Evolutionary conservation across 2,113 vertebrate genomes (phyloP).

Genomic region (Leptosomus discolor): DNA sequence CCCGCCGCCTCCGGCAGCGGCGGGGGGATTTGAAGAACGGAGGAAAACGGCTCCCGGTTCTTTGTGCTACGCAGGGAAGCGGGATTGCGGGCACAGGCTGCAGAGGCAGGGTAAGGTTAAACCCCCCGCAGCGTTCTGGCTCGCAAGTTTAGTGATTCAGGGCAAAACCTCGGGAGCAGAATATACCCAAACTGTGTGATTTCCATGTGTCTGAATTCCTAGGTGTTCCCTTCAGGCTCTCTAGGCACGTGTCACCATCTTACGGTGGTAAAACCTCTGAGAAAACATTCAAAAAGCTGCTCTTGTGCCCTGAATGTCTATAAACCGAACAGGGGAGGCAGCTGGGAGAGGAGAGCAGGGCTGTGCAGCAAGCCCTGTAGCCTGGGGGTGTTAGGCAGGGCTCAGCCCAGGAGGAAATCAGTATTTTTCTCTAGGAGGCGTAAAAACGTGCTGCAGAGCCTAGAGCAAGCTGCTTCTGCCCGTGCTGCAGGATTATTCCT

Average conservation of each 20-base stretch:
- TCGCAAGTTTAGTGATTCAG: rapidly evolving
- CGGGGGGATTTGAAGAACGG: rapidly evolving
- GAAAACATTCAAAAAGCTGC: background rate
- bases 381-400: rapidly evolving
- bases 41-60: too few species aligned
- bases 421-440: background rate
- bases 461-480: background rate
- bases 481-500: rapidly evolving
- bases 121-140: background rate
- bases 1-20: too few species aligned
- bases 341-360: background rate
- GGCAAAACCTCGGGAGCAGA: background rate
- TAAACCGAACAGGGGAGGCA: background rate
- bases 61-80: rapidly evolving
- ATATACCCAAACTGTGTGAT: background rate
- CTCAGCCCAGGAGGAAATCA: rapidly evolving
- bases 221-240: background rate
- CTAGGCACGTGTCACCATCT: background rate
- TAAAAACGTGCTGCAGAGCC: background rate
- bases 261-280: background rate
- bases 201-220: background rate
- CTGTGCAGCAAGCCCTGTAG: rapidly evolving
- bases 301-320: rapidly evolving
- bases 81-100: background rate
- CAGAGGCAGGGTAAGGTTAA: background rate